These are phyloP conservation scores for Oncorhynchus keta DNA, from an alignment of 2,113 vertebrate genomes.

Conservation along the genomic window DNA sequence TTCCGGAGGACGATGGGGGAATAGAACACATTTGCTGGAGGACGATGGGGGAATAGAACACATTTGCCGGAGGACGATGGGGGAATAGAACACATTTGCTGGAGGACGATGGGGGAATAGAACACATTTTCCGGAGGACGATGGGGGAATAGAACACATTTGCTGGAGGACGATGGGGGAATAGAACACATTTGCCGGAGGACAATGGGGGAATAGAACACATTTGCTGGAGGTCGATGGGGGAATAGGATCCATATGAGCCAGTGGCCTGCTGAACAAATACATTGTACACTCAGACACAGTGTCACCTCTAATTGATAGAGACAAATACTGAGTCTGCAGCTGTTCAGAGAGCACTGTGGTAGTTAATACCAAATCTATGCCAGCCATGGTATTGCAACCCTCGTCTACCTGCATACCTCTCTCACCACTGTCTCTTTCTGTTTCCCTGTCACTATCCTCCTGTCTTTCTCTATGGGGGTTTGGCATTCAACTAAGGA, in stretches of 20 bases:
- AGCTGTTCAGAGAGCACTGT: neutral
- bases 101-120: too few relatives aligned
- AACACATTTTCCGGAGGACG: too few relatives aligned
- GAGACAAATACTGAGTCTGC: neutral
- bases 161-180: neutral
- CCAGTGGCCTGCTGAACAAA: neutral
- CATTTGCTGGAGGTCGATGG: too few relatives aligned
- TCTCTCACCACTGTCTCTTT: neutral
- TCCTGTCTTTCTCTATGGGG: neutral
- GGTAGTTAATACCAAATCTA: neutral
- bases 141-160: too few relatives aligned
- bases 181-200: neutral
- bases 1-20: too few relatives aligned
- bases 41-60: too few relatives aligned
- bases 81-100: too few relatives aligned
- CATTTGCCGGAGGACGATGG: neutral
- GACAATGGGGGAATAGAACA: too few relatives aligned
- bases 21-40: too few relatives aligned
- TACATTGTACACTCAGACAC: neutral
- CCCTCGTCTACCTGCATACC: neutral
- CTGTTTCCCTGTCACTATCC: neutral
- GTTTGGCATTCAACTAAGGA: neutral
- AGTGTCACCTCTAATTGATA: neutral
- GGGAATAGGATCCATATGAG: slow-evolving; percentile 3
- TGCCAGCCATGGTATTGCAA: neutral